Conservation (phyloP, 2,113 vertebrate species). For the Coreoperca whiteheadi region DNA sequence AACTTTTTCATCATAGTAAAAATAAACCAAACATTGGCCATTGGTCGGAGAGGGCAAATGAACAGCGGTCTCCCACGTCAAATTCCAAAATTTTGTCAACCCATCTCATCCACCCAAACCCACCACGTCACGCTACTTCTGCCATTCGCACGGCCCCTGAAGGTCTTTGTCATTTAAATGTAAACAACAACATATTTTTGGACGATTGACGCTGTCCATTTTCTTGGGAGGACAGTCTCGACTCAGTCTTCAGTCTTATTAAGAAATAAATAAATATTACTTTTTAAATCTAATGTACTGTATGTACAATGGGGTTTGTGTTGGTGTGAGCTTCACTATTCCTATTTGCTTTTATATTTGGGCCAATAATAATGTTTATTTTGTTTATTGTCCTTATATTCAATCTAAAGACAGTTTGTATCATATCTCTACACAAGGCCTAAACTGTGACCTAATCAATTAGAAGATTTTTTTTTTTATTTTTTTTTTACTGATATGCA, state of each 20-base stretch:
- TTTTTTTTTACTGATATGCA: not conserved
- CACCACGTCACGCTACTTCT: not conserved
- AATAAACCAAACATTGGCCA: not conserved
- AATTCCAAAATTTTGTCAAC: too few species aligned
- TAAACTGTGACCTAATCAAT: not conserved
- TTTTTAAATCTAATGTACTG: not conserved
- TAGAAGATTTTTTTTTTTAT: not conserved
- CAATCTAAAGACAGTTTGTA: too few species aligned
- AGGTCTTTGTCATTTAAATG: not conserved
- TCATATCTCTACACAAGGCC: too few species aligned
- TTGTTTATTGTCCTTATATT: not conserved
- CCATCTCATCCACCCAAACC: not conserved
- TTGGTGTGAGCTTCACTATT: not conserved
- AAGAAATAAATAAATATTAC: not conserved
- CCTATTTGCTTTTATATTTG: not conserved
- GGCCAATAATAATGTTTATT: not conserved
- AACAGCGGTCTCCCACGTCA: not conserved
- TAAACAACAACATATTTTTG: not conserved
- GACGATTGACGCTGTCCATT: not conserved
- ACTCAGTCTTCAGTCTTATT: not conserved
- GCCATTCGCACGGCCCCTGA: not conserved
- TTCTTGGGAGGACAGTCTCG: not conserved
- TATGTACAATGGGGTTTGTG: not conserved
- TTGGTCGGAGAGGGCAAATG: not conserved
- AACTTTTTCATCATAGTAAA: not conserved